Base-by-base conservation (phyloP, 1,140 invertebrate genomes). In the Micrasema minimum region DNA sequence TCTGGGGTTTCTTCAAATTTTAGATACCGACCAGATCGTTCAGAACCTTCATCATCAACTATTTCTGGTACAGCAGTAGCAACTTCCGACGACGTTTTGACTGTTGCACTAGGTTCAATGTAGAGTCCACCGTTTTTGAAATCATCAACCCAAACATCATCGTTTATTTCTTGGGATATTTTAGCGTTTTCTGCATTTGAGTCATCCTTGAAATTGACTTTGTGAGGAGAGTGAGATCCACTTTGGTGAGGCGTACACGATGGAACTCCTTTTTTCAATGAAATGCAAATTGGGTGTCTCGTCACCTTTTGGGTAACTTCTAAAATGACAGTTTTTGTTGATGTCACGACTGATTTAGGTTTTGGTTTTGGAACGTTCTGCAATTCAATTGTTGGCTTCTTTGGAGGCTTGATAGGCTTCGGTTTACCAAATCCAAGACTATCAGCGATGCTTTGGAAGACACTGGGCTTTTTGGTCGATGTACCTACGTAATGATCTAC, bases 221-320 rank as follows among this genome's bases (percentile, higher is more conserved):
- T 48, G n/a, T 50, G 14, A 0, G 38, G 38, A 22, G 62, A 11
- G 11, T 53, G 55, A n/a, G n/a, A n/a, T n/a, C n/a, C n/a, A n/a
- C n/a, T n/a, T 2, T 57, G 7, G 22, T n/a, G 20, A 31, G 37
- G 26, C 10, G 2, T 2, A 61, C 67, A 69, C 5, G 18, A n/a
- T 11, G 38, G 53, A 12, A 43, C 50, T 20, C 16, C 50, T 1
- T 20, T 45, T 10, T 43, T n/a, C 5, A 43, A 46, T 4, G 68
- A 65, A 16, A 74, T 55, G 26, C 72, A 74, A 9, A 74, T 53
- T 14, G 72, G 72, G 43, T 74, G 62, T 35, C 48, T 59, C 1
- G 22, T 68, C 2, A 74, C 11, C n/a, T 53, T 22, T 53, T 51
- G 71, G 7, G 72, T 74, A 2, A 74, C 72, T 53, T 71, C 68